Percentiles rank a stretch among this genome's conserved stretches.
phyloP scores from a whole-genome alignment of 2,888 invertebrate species.

The Orchesella flavescens region DNA sequence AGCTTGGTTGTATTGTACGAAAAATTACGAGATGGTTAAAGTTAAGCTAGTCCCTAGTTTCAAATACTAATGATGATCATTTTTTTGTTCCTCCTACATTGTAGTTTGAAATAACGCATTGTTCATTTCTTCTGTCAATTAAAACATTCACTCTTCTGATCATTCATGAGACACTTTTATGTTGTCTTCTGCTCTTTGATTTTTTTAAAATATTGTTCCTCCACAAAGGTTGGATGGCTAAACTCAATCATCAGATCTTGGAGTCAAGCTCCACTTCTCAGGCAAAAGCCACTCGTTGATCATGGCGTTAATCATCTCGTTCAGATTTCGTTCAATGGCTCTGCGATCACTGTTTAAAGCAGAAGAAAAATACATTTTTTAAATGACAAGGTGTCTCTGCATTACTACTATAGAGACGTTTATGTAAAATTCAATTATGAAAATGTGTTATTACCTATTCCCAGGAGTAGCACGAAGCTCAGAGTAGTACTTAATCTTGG shows the following conservation, averaged over 20 bases:
- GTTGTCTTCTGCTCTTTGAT: too few relatives aligned
- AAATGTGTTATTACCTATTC: conserved; percentile 79
- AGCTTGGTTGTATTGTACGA: background rate
- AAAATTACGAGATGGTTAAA: too few relatives aligned
- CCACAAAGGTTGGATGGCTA: too few relatives aligned
- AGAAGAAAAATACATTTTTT: conserved; percentile 20
- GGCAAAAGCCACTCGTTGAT: conserved; percentile 89
- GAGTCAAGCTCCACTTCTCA: conserved; percentile 79
- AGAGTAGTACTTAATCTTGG: conserved; percentile 98
- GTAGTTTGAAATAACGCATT: too few relatives aligned
- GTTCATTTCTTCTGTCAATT: too few relatives aligned
- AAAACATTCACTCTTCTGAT: too few relatives aligned
- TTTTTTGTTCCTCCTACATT: background rate
- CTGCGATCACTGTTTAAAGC: conserved; percentile 79
- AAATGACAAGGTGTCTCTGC: background rate
- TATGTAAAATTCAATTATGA: too few relatives aligned
- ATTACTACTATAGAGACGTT: too few relatives aligned
- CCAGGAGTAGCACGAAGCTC: conserved; percentile 85
- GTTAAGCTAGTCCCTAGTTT: background rate
- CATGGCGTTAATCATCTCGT: conserved; percentile 85
- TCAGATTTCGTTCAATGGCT: conserved; percentile 78
- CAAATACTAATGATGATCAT: conserved; percentile 8
- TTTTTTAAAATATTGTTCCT: too few relatives aligned
- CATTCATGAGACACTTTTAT: too few relatives aligned
- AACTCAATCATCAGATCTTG: conserved; percentile 70